Percentiles rank a stretch among this genome's conserved stretches.
Conservation (phyloP, 1,140 invertebrate species). For the Aleiodes sp. region DNA sequence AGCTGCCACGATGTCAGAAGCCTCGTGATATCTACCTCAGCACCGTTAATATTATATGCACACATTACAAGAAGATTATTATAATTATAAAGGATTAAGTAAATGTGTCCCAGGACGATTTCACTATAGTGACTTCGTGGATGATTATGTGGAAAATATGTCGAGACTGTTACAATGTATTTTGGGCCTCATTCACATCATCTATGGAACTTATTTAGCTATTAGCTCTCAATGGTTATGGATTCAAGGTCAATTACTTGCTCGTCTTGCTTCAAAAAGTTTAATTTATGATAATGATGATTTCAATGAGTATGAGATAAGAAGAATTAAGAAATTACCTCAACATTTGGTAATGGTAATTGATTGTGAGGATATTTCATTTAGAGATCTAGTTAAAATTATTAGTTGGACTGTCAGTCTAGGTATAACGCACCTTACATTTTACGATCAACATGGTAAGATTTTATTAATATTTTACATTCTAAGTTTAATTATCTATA, state of each 20-base stretch:
- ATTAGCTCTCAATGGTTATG: not conserved
- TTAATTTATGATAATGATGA: not conserved
- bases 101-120: no score
- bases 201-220: not conserved
- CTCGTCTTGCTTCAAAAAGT: conserved; percentile 4
- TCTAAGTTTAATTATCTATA: conserved; percentile 27
- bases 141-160: conserved; percentile 1
- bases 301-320: conserved; percentile 8
- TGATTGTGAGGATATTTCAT: conserved; percentile 62
- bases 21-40: not conserved
- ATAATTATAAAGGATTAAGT: not conserved
- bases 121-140: no score
- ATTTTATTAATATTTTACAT: conserved; percentile 27
- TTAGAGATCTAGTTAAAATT: conserved; percentile 68
- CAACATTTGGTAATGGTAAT: conserved; percentile 67
- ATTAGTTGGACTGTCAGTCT: conserved; percentile 73
- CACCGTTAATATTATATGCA: not conserved
- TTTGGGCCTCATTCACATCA: not conserved
- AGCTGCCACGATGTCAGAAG: not conserved
- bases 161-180: not conserved
- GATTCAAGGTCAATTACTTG: conserved; percentile 12
- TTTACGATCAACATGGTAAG: conserved; percentile 76
- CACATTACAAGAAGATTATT: not conserved
- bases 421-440: conserved; percentile 73
- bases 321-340: conserved; percentile 53